phyloP scores from a whole-genome alignment of 2,113 vertebrate genomes.

The Benthochromis sp. region DNA sequence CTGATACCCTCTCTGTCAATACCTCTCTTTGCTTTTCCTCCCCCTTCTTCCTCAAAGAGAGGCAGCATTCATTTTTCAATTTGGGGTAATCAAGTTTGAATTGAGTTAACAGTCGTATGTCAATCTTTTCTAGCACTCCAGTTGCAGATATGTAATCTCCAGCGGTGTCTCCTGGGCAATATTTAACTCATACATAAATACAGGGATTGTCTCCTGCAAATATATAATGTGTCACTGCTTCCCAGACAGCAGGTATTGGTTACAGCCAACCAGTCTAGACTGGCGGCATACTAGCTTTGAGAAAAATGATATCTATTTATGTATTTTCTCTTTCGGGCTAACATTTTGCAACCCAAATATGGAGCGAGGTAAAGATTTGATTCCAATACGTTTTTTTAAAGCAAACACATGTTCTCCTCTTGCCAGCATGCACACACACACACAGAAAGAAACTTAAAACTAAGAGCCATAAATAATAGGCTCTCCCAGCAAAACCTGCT shows the following conservation, averaged over 20 bases:
- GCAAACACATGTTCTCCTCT: background rate
- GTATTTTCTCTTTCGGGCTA: constrained; percentile 9
- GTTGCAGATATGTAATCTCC: constrained; percentile 72
- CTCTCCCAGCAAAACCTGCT: background rate
- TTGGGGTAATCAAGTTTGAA: constrained; percentile 73
- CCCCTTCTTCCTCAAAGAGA: constrained; percentile 34
- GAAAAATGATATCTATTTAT: constrained; percentile 39
- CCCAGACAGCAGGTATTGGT: constrained; percentile 65
- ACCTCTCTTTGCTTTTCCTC: background rate
- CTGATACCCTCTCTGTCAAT: constrained; percentile 37
- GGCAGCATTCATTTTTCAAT: constrained; percentile 69
- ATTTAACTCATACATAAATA: constrained; percentile 75
- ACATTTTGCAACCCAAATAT: background rate
- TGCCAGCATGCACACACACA: background rate
- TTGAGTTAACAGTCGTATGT: constrained; percentile 68
- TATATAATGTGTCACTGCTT: constrained; percentile 69
- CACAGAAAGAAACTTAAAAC: background rate
- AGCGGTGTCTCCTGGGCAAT: constrained; percentile 64
- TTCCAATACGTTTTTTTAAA: background rate
- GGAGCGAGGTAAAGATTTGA: background rate
- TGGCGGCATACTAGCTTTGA: constrained; percentile 20
- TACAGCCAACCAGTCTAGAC: constrained; percentile 69
- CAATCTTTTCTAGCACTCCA: constrained; percentile 63
- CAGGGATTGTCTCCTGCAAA: constrained; percentile 72
- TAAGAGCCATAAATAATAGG: background rate